Percentiles rank a stretch among this genome's conserved stretches.
Evolutionary conservation across 1,140 invertebrate genomes (phyloP).

Genomic region (Drosophila rufa): DNA sequence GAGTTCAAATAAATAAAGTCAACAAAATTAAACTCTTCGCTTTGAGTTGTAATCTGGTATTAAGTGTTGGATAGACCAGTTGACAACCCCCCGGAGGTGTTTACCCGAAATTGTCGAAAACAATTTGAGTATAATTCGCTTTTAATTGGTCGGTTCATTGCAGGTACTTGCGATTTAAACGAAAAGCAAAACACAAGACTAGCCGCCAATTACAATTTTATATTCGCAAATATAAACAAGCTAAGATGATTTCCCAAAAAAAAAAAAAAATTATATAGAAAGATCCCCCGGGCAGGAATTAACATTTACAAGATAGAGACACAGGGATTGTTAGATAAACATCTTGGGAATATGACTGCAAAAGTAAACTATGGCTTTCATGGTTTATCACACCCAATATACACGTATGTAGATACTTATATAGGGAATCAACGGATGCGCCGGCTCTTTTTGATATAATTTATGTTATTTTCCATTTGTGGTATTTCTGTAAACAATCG

Average conservation of each 20-base stretch:
- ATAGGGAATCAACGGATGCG: not conserved
- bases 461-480: constrained; percentile 27
- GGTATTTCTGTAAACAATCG: constrained; percentile 21
- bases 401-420: not conserved
- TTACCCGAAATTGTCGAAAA: constrained; percentile 10
- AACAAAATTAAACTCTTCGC: not conserved
- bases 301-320: constrained; percentile 10
- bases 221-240: constrained; percentile 51
- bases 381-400: constrained; percentile 3
- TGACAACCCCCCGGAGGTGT: not conserved
- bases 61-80: not conserved
- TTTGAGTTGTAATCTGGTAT: not conserved
- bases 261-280: too few species aligned
- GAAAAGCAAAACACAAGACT: constrained; percentile 18
- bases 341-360: constrained; percentile 45
- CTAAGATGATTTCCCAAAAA: constrained; percentile 33
- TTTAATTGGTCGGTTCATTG: constrained; percentile 27
- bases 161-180: constrained; percentile 17
- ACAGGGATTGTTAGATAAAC: constrained; percentile 17
- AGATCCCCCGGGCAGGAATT: constrained; percentile 6
- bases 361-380: constrained; percentile 48
- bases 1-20: constrained; percentile 7
- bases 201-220: constrained; percentile 52
- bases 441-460: not conserved
- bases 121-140: constrained; percentile 3